phyloP scores from a whole-genome alignment of 2,797 vertebrate species.

The Uromys caudimaculatus region DNA sequence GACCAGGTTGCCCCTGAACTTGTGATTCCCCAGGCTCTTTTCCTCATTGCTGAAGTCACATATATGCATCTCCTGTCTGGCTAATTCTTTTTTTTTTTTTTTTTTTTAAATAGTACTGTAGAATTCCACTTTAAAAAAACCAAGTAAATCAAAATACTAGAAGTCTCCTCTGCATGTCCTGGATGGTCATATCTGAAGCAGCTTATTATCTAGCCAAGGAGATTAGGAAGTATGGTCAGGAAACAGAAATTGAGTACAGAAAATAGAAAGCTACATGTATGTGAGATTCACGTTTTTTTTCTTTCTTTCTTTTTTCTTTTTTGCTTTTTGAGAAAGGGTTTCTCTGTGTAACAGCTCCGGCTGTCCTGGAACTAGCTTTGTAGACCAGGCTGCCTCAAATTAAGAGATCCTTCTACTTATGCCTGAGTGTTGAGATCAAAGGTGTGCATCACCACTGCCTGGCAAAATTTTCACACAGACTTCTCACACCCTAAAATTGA shows the following conservation, averaged over 20 bases:
- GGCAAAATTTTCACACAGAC: neutral
- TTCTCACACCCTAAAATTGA: neutral
- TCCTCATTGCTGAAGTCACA: neutral
- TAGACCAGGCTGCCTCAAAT: neutral
- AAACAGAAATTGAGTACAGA: slow-evolving; percentile 17
- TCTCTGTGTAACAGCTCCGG: neutral
- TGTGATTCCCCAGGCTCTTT: neutral
- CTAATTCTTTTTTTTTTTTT: neutral
- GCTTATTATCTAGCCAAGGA: neutral
- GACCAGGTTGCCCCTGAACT: neutral
- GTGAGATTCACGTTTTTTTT: neutral
- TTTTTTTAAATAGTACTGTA: neutral
- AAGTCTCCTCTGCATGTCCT: neutral
- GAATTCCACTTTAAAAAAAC: slow-evolving; percentile 49
- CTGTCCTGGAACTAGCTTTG: neutral
- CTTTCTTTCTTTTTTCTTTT: neutral
- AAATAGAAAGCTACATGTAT: neutral
- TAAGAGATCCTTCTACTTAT: neutral
- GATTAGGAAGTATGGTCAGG: neutral
- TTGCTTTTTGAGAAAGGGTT: neutral
- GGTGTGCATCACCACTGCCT: too few species aligned
- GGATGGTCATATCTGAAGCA: neutral
- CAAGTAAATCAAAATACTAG: neutral
- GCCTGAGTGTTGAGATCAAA: neutral
- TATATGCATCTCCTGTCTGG: neutral